phyloP scores from a whole-genome alignment of 2,888 invertebrate species.

The Aphodius granarius region DNA sequence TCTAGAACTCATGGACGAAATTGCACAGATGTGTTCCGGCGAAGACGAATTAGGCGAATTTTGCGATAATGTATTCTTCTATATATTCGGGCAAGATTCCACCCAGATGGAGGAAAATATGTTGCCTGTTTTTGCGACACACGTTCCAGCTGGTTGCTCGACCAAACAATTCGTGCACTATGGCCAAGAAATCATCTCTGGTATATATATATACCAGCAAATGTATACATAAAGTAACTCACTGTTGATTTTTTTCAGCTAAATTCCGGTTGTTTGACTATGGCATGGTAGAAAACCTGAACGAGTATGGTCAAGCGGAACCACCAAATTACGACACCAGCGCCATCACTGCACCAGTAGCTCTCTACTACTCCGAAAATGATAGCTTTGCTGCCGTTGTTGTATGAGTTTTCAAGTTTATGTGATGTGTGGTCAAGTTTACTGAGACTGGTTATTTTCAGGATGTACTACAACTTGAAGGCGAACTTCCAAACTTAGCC shows the following conservation, averaged over 20 bases:
- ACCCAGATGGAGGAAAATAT: slow-evolving; percentile 55
- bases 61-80: slow-evolving; percentile 68
- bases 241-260: background rate
- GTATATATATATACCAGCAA: slow-evolving; percentile 6
- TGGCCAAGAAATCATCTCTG: slow-evolving; percentile 30
- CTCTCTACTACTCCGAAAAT: slow-evolving; percentile 51
- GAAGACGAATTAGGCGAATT: slow-evolving; percentile 59
- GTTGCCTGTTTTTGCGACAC: slow-evolving; percentile 33
- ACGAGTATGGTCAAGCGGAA: slow-evolving; percentile 38
- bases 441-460: slow-evolving; percentile 28
- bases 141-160: slow-evolving; percentile 37
- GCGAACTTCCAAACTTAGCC: slow-evolving; percentile 53
- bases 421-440: background rate
- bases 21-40: slow-evolving; percentile 60
- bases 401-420: slow-evolving; percentile 3
- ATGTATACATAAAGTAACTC: background rate
- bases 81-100: slow-evolving; percentile 64
- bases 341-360: slow-evolving; percentile 47
- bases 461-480: slow-evolving; percentile 55
- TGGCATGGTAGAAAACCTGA: slow-evolving; percentile 21
- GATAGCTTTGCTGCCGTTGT: slow-evolving; percentile 53
- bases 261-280: slow-evolving; percentile 27
- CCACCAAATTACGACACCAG: slow-evolving; percentile 50
- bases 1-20: slow-evolving; percentile 54
- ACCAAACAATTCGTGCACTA: slow-evolving; percentile 36